A percentile compares a stretch with the other conserved stretches of the same genome.
These are phyloP conservation scores for Pygoscelis adeliae DNA, from an alignment of 2,113 vertebrate species.

Conservation along the genomic window DNA sequence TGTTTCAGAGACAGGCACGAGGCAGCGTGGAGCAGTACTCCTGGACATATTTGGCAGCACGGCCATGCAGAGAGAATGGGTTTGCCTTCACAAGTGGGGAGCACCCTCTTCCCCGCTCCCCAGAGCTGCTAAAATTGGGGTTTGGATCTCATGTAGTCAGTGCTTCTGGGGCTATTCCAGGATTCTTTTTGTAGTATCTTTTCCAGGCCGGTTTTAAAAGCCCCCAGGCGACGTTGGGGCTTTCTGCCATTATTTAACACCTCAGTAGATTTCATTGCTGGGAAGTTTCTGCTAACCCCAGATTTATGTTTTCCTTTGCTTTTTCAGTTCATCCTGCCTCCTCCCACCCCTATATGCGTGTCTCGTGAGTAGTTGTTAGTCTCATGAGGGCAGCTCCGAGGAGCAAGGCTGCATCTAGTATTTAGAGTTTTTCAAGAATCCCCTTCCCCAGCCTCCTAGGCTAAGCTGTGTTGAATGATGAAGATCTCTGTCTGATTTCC, in stretches of 20 bases:
- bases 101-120: neutral
- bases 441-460: neutral
- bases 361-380: neutral
- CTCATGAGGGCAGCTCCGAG: fast-evolving
- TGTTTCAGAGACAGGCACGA: fast-evolving
- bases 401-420: neutral
- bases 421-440: neutral
- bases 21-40: neutral
- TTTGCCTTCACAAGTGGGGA: neutral
- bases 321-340: neutral
- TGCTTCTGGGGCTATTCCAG: neutral
- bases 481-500: neutral
- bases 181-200: neutral
- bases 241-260: neutral
- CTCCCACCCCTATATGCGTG: fast-evolving
- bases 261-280: neutral
- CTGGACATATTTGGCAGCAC: fast-evolving
- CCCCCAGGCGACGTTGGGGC: fast-evolving
- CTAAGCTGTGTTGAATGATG: neutral
- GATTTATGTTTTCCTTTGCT: neutral
- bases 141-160: neutral
- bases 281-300: neutral
- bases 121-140: neutral
- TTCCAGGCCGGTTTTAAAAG: neutral
- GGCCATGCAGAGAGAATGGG: fast-evolving